Evolutionary conservation across 2,888 invertebrate genomes (phyloP), one percentile per base, ranked within the genome.

Genomic region (Epinotia brunnichana): DNA sequence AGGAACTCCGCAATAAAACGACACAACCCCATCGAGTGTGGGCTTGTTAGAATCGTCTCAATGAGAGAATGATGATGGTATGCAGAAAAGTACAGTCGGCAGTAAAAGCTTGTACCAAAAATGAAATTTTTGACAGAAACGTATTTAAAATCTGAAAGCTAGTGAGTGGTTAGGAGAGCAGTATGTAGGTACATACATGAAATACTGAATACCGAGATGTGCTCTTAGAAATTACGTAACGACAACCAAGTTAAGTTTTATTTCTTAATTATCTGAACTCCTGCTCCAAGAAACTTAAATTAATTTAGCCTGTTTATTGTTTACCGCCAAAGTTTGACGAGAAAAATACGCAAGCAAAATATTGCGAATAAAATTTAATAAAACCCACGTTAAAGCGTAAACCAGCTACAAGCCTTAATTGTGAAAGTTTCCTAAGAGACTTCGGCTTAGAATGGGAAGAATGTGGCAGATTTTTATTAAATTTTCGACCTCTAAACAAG

Each of bases 221-320:
- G 44, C 15, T 44, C 44, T 44, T 2, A 15, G 44, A n/a, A 62
- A 29, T 53, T 53, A 21, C 44, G 57, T 70, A 61, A 60, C 24
- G 56, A 57, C 39, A 61, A 21, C 24, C 62, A 54, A 62, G 56
- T 19, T 62, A 41, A 53, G 13, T 66, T 66, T 66, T 60, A 61
- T 70, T 63, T 75, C 66, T 68, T 66, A 64, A 66, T 70, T 70
- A 64, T 60, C 48, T 41, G 41, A 64, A 59, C 64, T 53, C 67
- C 60, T 57, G 56, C 69, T 44, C 66, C 57, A 63, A 69, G 70
- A 68, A 74, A 70, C 70, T 71, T 77, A 81, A 82, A 84, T 84
- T 85, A 84, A 85, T 84, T 84, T 84, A 81, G 78, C 76, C 75
- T 59, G 77, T 81, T 82, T 77, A 81, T 83, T 83, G 82, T 83